Conservation (phyloP, 1,140 invertebrate genomes). For the Drosophila lacertosa region DNA sequence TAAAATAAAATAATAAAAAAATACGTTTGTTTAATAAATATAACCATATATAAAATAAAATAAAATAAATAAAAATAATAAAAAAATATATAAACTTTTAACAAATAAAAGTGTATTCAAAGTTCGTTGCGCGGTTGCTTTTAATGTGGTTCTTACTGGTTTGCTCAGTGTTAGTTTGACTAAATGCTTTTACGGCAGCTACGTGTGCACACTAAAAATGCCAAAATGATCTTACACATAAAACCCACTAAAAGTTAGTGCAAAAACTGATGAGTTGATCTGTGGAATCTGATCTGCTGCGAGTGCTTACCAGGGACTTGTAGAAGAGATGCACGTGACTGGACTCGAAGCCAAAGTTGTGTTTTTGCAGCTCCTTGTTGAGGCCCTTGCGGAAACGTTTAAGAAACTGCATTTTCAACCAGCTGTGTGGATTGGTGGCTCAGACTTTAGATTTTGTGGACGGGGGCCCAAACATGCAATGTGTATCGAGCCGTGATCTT, state of each 20-base stretch:
- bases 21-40: no score
- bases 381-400: slow-evolving; percentile 64
- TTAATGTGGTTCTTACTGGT: not conserved
- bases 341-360: slow-evolving; percentile 72
- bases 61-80: no score
- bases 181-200: slow-evolving; percentile 19
- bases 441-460: no score
- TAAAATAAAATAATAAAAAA: not conserved
- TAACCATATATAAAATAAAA: no score
- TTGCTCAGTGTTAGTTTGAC: slow-evolving; percentile 12
- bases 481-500: slow-evolving; percentile 40
- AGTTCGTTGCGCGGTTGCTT: not conserved
- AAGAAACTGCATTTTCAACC: slow-evolving; percentile 66
- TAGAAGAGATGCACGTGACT: slow-evolving; percentile 75
- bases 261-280: not conserved
- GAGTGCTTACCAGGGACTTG: slow-evolving; percentile 75
- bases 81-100: not conserved
- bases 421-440: no score
- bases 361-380: slow-evolving; percentile 65
- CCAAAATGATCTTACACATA: slow-evolving; percentile 15
- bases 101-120: slow-evolving; percentile 13
- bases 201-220: slow-evolving; percentile 17
- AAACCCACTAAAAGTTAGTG: no score
- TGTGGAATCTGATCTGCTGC: not conserved
- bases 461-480: no score